A percentile compares a stretch with the other conserved stretches of the same genome.
Conservation (phyloP, 2,113 vertebrate genomes). For the human region GRCh38 chr5:4927001-4927500, state of each 20-base stretch:
- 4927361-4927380: neutral
- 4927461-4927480: neutral
- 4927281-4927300: accelerated
- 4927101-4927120: accelerated
- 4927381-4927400: neutral
- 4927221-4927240: no score
- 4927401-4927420: neutral
- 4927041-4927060: accelerated
- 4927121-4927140: no score
- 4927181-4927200: neutral
- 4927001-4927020: accelerated
- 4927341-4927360: neutral
- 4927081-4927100: neutral
- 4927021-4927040: accelerated
- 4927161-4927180: neutral
- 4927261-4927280: accelerated
- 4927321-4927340: accelerated
- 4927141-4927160: neutral
- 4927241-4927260: neutral
- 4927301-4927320: accelerated
- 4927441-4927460: neutral
- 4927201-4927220: neutral
- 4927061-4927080: accelerated
- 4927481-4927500: neutral
- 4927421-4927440: neutral